Conservation (phyloP, 2,797 vertebrate genomes). For the Liparis tanakae region DNA sequence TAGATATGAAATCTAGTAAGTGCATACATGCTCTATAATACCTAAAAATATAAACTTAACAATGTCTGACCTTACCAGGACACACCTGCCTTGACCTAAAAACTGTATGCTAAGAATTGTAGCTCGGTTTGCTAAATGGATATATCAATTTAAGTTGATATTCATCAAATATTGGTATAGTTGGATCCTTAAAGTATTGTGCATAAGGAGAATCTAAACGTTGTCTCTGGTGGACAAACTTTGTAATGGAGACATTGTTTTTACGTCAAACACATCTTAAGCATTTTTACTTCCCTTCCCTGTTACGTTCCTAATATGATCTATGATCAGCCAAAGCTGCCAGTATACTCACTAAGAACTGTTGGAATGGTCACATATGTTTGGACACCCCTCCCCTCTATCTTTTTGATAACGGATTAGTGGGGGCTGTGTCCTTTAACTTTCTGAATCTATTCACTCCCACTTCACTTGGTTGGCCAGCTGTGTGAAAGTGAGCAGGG, state of each 20-base stretch:
- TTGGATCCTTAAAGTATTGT: neutral
- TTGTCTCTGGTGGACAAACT: neutral
- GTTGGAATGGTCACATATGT: neutral
- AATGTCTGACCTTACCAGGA: slow-evolving; percentile 21
- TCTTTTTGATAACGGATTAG: neutral
- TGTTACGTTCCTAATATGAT: neutral
- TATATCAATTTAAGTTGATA: neutral
- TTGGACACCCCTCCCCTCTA: neutral
- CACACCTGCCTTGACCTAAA: slow-evolving; percentile 18
- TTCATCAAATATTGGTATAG: neutral
- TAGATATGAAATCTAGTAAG: neutral
- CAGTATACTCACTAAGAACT: neutral
- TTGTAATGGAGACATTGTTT: neutral
- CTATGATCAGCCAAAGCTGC: neutral
- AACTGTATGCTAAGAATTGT: neutral
- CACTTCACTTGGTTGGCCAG: neutral
- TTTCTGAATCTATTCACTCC: neutral
- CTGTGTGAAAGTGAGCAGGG: neutral
- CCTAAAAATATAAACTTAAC: neutral
- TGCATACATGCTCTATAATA: neutral
- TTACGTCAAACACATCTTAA: neutral
- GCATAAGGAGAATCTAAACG: neutral
- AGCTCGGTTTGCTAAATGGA: neutral
- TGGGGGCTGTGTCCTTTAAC: neutral
- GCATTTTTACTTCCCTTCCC: neutral